Conservation (phyloP, 1,140 invertebrate genomes). For the Plectrocnemia conspersa region DNA sequence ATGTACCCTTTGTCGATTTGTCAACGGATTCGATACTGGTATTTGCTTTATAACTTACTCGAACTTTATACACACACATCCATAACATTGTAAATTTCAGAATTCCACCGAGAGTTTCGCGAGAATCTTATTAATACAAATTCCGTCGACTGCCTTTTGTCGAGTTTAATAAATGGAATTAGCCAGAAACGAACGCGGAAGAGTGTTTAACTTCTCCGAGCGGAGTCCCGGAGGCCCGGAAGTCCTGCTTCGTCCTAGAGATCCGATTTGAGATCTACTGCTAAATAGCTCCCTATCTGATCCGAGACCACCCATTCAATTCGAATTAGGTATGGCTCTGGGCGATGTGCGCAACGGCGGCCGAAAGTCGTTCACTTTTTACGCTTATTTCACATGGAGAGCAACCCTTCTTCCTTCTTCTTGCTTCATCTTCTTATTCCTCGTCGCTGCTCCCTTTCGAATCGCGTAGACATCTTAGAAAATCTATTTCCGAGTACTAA, state of each 20-base stretch:
- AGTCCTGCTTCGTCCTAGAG: constrained; percentile 15
- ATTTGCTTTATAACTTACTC: no score
- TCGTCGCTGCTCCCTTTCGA: neutral
- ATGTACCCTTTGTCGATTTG: no score
- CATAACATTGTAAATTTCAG: no score
- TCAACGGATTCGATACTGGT: no score
- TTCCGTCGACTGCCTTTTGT: constrained; percentile 20
- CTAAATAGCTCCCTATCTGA: constrained; percentile 28
- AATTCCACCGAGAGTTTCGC: no score
- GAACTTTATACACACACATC: no score
- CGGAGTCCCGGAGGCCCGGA: constrained; percentile 11
- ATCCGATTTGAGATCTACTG: constrained; percentile 25
- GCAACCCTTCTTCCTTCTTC: no score
- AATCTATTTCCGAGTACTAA: no score
- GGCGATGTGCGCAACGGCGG: neutral
- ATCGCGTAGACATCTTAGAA: no score
- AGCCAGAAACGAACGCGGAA: neutral
- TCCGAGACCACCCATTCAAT: constrained; percentile 24
- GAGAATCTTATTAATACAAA: constrained; percentile 22
- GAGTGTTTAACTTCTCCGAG: neutral
- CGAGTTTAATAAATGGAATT: constrained; percentile 26
- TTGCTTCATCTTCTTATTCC: neutral
- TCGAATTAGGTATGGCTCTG: constrained; percentile 19
- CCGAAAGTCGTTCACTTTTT: neutral
- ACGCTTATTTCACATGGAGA: no score